phyloP scores from a whole-genome alignment of 2,113 vertebrate genomes.

The Echinops telfairi region DNA sequence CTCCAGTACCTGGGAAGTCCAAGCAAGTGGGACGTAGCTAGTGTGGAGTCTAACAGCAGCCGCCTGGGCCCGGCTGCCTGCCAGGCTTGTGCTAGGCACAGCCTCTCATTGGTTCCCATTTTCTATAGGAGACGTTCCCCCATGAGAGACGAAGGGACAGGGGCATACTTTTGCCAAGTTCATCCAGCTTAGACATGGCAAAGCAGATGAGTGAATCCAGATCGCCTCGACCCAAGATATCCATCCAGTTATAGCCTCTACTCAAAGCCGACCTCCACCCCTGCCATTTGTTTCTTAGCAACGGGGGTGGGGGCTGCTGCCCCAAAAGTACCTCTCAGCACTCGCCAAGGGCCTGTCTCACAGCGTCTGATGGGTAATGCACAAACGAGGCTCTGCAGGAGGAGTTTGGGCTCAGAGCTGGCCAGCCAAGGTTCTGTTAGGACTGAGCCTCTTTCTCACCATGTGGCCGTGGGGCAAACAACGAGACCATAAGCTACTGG shows the following conservation, averaged over 20 bases:
- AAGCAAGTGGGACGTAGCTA: neutral
- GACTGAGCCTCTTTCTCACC: neutral
- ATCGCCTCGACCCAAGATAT: neutral
- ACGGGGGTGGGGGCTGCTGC: no score
- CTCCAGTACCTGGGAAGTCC: neutral
- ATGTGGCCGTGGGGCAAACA: neutral
- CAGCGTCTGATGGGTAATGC: rapidly evolving
- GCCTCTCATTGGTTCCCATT: neutral
- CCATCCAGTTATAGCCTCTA: no score
- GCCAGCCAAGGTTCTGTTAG: neutral
- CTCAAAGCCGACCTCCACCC: rapidly evolving
- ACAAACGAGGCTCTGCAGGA: neutral
- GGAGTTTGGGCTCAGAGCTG: neutral
- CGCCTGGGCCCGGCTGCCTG: neutral
- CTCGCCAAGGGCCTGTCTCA: rapidly evolving
- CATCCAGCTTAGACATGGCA: neutral
- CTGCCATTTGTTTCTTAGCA: neutral
- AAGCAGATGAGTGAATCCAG: neutral
- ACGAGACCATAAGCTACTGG: neutral
- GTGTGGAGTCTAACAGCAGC: neutral
- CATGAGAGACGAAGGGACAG: neutral
- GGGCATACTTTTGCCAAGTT: neutral
- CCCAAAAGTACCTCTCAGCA: rapidly evolving
- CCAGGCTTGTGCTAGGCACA: neutral
- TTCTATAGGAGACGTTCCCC: neutral